Evolutionary conservation across 2,888 invertebrate species (phyloP), one percentile per base, ranked within the genome.

Genomic region (Mythimna ferrago): DNA sequence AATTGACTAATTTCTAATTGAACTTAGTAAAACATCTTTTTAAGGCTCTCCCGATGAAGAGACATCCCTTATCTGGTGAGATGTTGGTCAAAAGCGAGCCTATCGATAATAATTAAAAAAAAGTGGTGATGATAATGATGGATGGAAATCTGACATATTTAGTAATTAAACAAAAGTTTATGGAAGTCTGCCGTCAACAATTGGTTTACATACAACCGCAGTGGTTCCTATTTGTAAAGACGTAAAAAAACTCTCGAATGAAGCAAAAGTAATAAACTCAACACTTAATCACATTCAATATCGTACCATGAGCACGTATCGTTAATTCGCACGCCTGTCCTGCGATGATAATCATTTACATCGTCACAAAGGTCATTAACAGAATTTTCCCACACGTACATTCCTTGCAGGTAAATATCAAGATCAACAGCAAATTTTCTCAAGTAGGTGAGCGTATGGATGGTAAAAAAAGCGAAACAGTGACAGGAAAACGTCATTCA

Each of bases 401-500:
- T 78, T 70, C 73, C 64, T 21, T 19, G 19, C 64, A 53, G 21
- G 74, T 81, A 63, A 79, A 84, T 86, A 82, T 85, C 78, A 80
- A 71, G 80, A 85, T 80, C 78, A 64, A 72, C 81, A 71, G 69
- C 80, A 76, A 84, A 82, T 84, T 80, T 81, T 75, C 78, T 81
- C 48, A 81, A 80, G 82, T 84, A 76, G 77, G 73, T 73, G 67
- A 82, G 56, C 76, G 68, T 76, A 70, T 78, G 67, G 81, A 81
- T 81, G 83, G 84, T 87, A 88, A 85, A 89, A 74, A 81, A 80
- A 87, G 88, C 88, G 63, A 92, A 91, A 89, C 84, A 85, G 86
- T 88, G 89, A 89, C 93, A 93, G 94, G 94, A 94, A 93, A 91
- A 88, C 90, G 89, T 87, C 89, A 89, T 90, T 91, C 89, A 86